Conservation (phyloP, 2,113 vertebrate genomes). For the Calidris pugnax region DNA sequence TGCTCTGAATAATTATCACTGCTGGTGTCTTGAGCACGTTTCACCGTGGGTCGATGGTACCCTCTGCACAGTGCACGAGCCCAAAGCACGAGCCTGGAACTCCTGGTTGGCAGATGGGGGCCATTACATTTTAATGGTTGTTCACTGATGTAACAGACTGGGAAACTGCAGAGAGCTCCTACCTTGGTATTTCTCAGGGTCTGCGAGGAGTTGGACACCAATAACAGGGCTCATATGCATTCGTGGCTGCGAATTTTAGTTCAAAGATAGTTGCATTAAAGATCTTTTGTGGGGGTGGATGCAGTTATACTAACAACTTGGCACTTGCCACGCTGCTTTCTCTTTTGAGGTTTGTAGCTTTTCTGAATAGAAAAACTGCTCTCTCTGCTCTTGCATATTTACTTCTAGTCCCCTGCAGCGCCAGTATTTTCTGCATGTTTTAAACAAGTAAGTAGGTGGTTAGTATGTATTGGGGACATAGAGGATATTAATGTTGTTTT, state of each 20-base stretch:
- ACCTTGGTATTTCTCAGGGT: not conserved
- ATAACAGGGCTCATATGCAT: not conserved
- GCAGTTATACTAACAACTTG: not conserved
- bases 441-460: not conserved
- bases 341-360: not conserved
- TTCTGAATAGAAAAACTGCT: not conserved
- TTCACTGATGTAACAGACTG: not conserved
- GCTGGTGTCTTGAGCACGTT: not conserved
- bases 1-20: not conserved
- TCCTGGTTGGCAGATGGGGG: not conserved
- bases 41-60: not conserved
- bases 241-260: not conserved
- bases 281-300: not conserved
- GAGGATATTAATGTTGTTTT: not conserved
- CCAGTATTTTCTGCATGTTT: not conserved
- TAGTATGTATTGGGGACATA: slow-evolving; percentile 29
- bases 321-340: not conserved
- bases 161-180: not conserved
- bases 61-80: not conserved
- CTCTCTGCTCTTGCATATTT: not conserved
- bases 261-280: not conserved
- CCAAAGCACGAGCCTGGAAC: not conserved
- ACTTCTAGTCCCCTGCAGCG: not conserved
- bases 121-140: not conserved
- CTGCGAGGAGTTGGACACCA: not conserved